Evolutionary conservation across 2,113 vertebrate genomes (phyloP), one percentile per base, ranked within the genome.

Genomic region (Atlantisia rogersi): DNA sequence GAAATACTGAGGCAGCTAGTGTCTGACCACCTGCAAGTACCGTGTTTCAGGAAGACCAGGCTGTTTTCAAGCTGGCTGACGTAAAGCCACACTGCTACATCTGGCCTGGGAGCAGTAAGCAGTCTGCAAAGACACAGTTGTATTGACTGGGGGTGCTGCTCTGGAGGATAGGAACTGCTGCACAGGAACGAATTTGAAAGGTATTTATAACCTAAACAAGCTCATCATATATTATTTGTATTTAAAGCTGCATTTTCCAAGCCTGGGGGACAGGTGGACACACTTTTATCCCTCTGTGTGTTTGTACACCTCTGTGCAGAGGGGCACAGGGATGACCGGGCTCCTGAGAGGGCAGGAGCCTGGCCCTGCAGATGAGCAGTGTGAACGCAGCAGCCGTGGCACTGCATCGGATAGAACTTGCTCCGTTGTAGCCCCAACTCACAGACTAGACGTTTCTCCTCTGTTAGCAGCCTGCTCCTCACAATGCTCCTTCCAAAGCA

Each of bases 281-380:
- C 2, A 2, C 39, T 68, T 55, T 12, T 53, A 32, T 28, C 24
- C 32, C 35, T 39, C 18, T 5, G 8, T 7, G 8, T 3, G 35
- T 28, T 48, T 42, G 28, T 29, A 70, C n/a, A 4, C 12, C 15
- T 3, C 63, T 26, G 44, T 10, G 31, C 44, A 29, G 83, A 46
- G 50, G 12, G 32, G 5, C 32, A 24, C n/a, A 17, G 31, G 56
- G 58, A 13, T 0, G 2, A 78, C 42, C 0, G 0, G 63, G 39
- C 46, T 92, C 22, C 31, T 17, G 76, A 21, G 44, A 37, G 19
- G 24, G 52, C 76, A 48, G 29, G 22, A 67, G 12, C 32, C 58
- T 18, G 42, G 32, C 0, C 1, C 20, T 11, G 10, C 65, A 39
- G 32, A 39, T 4, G 13, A 3, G 19, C 4, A 0, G 0, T 25